Conservation (phyloP, 2,797 vertebrate genomes). For the Sebastes dallii region DNA sequence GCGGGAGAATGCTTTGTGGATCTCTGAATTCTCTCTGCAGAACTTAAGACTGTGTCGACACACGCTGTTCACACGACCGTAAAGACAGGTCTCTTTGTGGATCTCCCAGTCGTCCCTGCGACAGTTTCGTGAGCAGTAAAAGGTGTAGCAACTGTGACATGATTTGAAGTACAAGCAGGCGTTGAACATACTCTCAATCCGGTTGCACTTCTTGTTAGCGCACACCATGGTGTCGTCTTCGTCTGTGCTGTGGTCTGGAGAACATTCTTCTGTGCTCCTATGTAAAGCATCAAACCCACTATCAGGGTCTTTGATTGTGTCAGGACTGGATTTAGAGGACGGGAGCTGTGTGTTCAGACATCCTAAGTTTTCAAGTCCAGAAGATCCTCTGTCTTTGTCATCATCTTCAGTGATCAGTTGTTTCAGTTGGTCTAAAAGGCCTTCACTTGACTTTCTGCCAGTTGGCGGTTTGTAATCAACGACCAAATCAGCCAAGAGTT, state of each 20-base stretch:
- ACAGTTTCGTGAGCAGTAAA: conserved; percentile 96
- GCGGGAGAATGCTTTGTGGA: conserved; percentile 96
- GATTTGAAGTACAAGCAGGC: conserved; percentile 98
- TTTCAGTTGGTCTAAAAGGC: conserved; percentile 89
- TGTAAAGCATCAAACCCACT: conserved; percentile 83
- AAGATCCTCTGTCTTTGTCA: conserved; percentile 66
- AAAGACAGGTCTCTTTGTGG: conserved; percentile 93
- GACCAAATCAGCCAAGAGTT: conserved; percentile 94
- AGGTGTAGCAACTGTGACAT: conserved; percentile 97
- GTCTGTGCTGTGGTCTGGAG: conserved; percentile 90
- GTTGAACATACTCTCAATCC: conserved; percentile 93
- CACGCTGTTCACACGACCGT: conserved; percentile 91
- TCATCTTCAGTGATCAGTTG: conserved; percentile 85
- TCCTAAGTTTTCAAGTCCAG: conserved; percentile 70
- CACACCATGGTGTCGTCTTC: conserved; percentile 96
- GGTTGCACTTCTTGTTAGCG: conserved; percentile 93
- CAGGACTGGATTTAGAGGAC: conserved; percentile 82
- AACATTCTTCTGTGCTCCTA: conserved; percentile 85
- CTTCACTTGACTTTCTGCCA: conserved; percentile 78
- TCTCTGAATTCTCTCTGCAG: conserved; percentile 90
- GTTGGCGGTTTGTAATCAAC: conserved; percentile 92
- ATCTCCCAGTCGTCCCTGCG: conserved; percentile 94
- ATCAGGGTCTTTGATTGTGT: conserved; percentile 81
- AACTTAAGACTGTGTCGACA: conserved; percentile 93
- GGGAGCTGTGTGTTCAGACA: conserved; percentile 84